A percentile compares a stretch with the other conserved stretches of the same genome.
phyloP scores from a whole-genome alignment of 2,797 vertebrate species.

The Mus caroli region DNA sequence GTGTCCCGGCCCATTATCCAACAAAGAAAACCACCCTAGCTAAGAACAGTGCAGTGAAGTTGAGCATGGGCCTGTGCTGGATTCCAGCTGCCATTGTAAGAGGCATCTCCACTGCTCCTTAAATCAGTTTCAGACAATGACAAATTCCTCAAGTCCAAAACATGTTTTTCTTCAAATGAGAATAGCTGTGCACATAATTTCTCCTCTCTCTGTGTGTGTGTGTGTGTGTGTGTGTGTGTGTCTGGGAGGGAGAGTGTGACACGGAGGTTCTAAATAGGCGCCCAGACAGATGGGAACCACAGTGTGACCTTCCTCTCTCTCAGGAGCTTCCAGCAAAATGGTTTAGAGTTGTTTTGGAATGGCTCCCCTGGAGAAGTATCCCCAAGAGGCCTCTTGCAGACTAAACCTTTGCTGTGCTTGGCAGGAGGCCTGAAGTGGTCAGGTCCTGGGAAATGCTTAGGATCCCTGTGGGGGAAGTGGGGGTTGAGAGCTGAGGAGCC shows the following conservation, averaged over 20 bases:
- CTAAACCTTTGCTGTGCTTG: constrained; percentile 64
- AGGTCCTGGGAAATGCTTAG: constrained; percentile 56
- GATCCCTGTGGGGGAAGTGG: neutral
- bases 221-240: neutral
- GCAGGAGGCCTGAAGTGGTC: constrained; percentile 5
- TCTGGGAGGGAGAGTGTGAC: neutral
- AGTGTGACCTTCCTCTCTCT: neutral
- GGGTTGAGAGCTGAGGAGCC: neutral
- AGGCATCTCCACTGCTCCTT: constrained; percentile 1
- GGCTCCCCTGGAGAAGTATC: constrained; percentile 62
- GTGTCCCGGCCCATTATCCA: neutral
- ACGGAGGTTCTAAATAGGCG: neutral
- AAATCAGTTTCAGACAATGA: constrained; percentile 64
- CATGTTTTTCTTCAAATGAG: constrained; percentile 61
- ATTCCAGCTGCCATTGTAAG: neutral
- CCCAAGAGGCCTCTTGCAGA: constrained; percentile 63
- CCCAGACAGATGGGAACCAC: constrained; percentile 64
- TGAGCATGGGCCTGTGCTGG: neutral
- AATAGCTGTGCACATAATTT: constrained; percentile 30
- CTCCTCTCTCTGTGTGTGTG: neutral
- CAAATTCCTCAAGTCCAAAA: constrained; percentile 60
- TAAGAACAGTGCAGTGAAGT: neutral
- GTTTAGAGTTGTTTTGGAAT: constrained; percentile 71
- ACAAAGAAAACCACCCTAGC: neutral
- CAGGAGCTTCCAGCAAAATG: constrained; percentile 48